Evolutionary conservation across 2,113 vertebrate species (phyloP).

Genomic region (Galeopterus variegatus): DNA sequence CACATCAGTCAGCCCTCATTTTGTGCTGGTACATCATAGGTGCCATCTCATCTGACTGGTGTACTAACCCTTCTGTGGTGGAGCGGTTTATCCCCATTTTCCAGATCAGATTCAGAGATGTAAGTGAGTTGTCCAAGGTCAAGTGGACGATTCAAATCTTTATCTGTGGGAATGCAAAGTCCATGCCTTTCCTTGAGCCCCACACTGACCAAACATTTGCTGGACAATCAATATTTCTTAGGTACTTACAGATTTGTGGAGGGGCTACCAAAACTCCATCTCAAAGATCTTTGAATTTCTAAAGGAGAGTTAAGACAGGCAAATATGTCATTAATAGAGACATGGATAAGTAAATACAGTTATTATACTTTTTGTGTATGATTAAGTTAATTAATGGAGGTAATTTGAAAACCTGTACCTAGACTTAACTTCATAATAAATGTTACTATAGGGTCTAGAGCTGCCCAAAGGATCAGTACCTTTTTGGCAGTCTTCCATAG

Average conservation of each 20-base stretch:
- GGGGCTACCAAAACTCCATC: neutral
- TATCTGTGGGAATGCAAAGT: neutral
- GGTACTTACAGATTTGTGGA: neutral
- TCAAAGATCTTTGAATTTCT: conserved; percentile 26
- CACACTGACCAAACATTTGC: neutral
- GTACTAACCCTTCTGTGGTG: neutral
- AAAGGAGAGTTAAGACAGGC: neutral
- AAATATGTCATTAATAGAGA: neutral
- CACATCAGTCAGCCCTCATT: neutral
- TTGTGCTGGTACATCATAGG: neutral
- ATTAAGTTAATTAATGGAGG: conserved; percentile 30
- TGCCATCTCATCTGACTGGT: neutral
- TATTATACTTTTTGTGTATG: neutral
- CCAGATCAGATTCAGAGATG: neutral
- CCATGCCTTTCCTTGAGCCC: neutral
- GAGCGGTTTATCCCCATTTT: neutral
- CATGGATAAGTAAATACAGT: neutral
- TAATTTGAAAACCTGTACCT: neutral
- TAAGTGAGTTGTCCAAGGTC: neutral
- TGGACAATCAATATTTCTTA: neutral
- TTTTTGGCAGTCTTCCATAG: conserved; percentile 52
- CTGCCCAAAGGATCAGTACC: neutral
- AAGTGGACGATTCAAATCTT: neutral
- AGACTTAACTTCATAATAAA: conserved; percentile 19
- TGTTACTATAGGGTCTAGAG: neutral